These are phyloP conservation scores for Eupithecia inturbata DNA, from an alignment of 2,888 invertebrate genomes.

Conservation along the genomic window DNA sequence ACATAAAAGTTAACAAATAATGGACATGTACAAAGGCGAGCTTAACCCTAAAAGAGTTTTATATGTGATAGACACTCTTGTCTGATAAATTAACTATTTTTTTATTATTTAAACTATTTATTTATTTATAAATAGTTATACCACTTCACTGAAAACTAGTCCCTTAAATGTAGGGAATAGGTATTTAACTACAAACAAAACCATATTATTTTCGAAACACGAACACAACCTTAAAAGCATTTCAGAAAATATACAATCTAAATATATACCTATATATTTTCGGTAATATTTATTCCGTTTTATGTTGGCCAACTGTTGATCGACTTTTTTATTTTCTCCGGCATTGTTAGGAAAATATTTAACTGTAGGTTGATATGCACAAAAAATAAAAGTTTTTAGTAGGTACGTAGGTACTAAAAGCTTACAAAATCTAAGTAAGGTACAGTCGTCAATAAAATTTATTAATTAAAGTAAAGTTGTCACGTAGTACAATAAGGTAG, in stretches of 20 bases:
- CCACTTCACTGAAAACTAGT: too few relatives aligned
- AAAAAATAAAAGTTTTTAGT: not conserved
- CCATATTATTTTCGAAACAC: not conserved
- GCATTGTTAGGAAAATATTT: not conserved
- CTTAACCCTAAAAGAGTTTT: too few relatives aligned
- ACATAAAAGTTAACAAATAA: too few relatives aligned
- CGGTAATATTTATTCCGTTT: not conserved
- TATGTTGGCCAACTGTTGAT: not conserved
- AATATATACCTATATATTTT: not conserved
- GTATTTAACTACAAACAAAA: not conserved
- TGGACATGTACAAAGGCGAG: too few relatives aligned
- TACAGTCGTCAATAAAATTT: not conserved
- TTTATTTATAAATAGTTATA: too few relatives aligned
- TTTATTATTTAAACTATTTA: too few relatives aligned
- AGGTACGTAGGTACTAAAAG: not conserved
- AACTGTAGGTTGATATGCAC: not conserved
- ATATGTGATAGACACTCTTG: too few relatives aligned
- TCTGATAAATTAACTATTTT: too few relatives aligned
- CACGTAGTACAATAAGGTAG: not conserved
- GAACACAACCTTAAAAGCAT: not conserved
- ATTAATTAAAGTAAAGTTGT: not conserved
- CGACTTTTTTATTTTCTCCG: not conserved
- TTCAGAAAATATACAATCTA: not conserved
- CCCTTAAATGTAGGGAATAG: too few relatives aligned
- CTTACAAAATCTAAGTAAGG: not conserved